Percentiles rank a stretch among this genome's conserved stretches.
These are phyloP conservation scores for Planococcus citri DNA, from an alignment of 1,140 invertebrate species.

Conservation along the genomic window DNA sequence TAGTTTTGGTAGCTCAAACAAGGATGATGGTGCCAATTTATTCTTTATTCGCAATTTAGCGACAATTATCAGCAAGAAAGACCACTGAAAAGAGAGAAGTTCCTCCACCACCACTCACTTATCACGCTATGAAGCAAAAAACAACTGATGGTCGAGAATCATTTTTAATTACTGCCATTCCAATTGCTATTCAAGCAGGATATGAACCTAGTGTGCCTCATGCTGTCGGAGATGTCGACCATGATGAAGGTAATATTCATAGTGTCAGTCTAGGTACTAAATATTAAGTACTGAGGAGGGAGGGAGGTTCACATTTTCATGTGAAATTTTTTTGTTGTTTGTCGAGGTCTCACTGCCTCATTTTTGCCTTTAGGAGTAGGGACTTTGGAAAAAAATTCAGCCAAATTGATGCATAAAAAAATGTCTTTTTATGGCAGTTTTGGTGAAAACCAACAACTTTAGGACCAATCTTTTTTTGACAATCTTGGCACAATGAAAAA, in stretches of 20 bases:
- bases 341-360: not conserved
- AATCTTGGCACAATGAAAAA: too few relatives aligned
- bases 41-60: not conserved
- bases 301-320: not conserved
- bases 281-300: too few relatives aligned
- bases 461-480: too few relatives aligned
- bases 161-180: constrained; percentile 92
- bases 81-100: constrained; percentile 13
- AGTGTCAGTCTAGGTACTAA: not conserved
- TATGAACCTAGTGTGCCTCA: constrained; percentile 89
- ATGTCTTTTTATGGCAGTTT: too few relatives aligned
- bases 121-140: constrained; percentile 4
- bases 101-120: not conserved
- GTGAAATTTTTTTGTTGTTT: not conserved
- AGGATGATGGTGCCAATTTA: not conserved
- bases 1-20: too few relatives aligned
- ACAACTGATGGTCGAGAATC: constrained; percentile 68
- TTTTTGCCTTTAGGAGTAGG: not conserved
- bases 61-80: constrained; percentile 1
- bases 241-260: constrained; percentile 55
- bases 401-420: too few relatives aligned
- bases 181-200: constrained; percentile 87
- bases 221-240: constrained; percentile 68
- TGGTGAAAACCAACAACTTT: too few relatives aligned
- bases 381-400: not conserved